Conservation (phyloP, 2,888 invertebrate species). For the Hemaris fuciformis region DNA sequence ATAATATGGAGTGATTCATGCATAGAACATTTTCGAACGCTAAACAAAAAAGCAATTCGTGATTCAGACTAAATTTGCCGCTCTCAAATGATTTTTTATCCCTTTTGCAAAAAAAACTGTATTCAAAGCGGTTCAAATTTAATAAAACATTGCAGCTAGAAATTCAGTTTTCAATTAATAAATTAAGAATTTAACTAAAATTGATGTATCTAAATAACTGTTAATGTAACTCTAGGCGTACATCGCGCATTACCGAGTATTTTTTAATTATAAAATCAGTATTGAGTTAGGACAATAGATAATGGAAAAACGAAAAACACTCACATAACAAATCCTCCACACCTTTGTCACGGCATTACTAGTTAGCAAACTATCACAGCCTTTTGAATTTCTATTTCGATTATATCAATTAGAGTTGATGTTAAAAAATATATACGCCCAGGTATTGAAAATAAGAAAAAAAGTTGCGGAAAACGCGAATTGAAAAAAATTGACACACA, state of each 20-base stretch:
- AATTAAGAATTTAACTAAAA: not conserved
- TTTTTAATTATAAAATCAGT: not conserved
- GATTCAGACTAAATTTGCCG: not conserved
- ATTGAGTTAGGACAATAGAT: not conserved
- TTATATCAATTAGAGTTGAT: not conserved
- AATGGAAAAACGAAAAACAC: not conserved
- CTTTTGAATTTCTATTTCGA: not conserved
- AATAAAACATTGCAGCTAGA: not conserved
- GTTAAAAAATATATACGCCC: not conserved
- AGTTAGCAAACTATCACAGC: not conserved
- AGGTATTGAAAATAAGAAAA: not conserved
- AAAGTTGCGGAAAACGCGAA: conserved; percentile 2
- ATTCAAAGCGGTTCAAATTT: not conserved
- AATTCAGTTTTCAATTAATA: not conserved
- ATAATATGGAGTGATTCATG: not conserved
- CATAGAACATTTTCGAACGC: not conserved
- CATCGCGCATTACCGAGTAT: not conserved
- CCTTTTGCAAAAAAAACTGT: not conserved
- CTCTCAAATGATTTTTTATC: not conserved
- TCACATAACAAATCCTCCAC: not conserved
- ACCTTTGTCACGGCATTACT: conserved; percentile 13
- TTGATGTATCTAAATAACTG: not conserved
- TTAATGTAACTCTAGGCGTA: not conserved
- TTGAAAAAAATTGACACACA: not conserved
- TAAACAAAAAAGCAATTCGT: not conserved